Base-by-base conservation (phyloP, 1,140 invertebrate species). In the Thaumatotibia leucotreta region DNA sequence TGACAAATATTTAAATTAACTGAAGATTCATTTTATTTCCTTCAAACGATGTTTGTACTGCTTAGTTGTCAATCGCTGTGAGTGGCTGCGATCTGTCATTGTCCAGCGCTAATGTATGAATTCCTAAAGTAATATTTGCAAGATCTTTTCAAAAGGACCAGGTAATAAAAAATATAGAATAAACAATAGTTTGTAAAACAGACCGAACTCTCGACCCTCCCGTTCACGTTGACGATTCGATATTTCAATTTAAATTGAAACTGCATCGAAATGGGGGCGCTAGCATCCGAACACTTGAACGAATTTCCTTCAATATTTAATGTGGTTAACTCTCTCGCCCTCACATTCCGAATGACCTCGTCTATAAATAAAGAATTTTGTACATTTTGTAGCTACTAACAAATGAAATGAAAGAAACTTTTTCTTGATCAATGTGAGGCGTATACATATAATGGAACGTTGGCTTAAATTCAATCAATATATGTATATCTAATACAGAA, bases 271-370 rank as follows among this genome's bases (percentile, higher is more conserved):
- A 67, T 45, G 58, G 68, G 35, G 45, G 61, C 54, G 64, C 54
- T 35, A 61, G 63, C 65, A 65, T 65, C 65, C 61, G 63, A 64
- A 68, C 33, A 23, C 54, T 29, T 62, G 63, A 29, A 66, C 64
- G 68, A 65, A 70, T 69, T 70, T 68, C 69, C 54, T 66, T 76
- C 65, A 76, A 76, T 74, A 74, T 76, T 76, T 74, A 64, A 72
- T 74, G 68, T 71, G 61, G 67, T 74, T 70, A 76, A 76, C 69
- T 71, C 69, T 76, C 69, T 72, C 67, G 73, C 64, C 61, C 70
- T 66, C 64, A 39, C 64, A 67, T 63, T 71, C 66, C 32, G 50
- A 65, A 54, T 65, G 63, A 65, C 62, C 64, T 63, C 54, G 29
- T 65, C 67, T 65, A 50, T 14, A 39, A 45, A 50, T 63, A 20